Evolutionary conservation across 2,888 invertebrate genomes (phyloP), one percentile per base, ranked within the genome.

Genomic region (Drosophila recens): DNA sequence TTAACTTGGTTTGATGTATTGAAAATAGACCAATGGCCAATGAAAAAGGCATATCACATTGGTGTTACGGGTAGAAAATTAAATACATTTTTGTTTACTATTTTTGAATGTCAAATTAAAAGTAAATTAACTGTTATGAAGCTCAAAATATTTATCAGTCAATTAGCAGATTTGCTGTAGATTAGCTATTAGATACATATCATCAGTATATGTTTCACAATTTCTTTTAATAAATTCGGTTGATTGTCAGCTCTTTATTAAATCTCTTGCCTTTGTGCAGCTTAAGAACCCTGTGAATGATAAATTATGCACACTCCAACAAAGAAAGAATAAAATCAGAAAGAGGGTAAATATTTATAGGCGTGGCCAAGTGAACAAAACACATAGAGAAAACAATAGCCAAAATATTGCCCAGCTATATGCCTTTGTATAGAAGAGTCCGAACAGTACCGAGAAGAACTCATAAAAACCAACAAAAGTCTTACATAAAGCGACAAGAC

Each of bases 361-460:
- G 71, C 79, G 68, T 75, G 67, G 61, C 59, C 54, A 67, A 53
- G 65, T 63, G 72, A 82, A 72, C 69, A 78, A 56, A 66, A 62
- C 66, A 67, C 67, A 75, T 58, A 53, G 63, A 42, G 56, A 61
- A 59, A 46, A 73, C 67, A 76, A 80, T 82, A 75, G 75, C 62
- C 76, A 67, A 72, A 79, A 80, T 75, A 76, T 80, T 80, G 70
- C 70, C 70, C 63, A 68, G 75, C 70, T 75, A 72, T 75, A 72
- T 75, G 52, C 36, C 62, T 45, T 68, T 71, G 73, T 56, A 74
- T 61, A 66, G 48, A 36, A 15, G 5, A 38, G 57, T 46, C 57
- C 36, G 46, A 45, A 23, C 59, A 79, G 67, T 40, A 51, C 62
- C 45, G 68, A 68, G 68, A 54, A 51, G 61, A 51, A 67, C 66